Evolutionary conservation across 1,140 invertebrate genomes (phyloP).

Genomic region (Himalopsyche phryganea): DNA sequence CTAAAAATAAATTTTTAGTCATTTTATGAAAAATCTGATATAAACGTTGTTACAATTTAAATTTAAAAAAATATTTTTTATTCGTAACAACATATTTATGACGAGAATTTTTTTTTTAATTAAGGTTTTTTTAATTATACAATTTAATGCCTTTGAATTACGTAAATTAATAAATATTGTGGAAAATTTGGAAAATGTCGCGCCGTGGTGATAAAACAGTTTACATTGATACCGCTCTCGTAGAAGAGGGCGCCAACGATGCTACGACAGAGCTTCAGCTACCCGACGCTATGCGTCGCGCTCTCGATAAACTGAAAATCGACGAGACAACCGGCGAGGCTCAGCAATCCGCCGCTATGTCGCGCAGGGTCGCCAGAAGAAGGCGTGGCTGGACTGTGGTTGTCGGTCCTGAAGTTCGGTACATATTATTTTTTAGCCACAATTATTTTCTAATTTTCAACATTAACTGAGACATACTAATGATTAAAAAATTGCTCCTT

Average conservation of each 20-base stretch:
- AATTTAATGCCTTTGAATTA: too few relatives aligned
- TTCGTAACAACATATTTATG: too few relatives aligned
- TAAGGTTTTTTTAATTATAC: too few relatives aligned
- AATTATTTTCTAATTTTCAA: too few relatives aligned
- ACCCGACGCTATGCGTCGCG: conserved; percentile 21
- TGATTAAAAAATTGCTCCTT: too few relatives aligned
- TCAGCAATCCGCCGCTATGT: conserved; percentile 37
- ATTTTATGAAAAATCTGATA: too few relatives aligned
- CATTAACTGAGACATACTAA: too few relatives aligned
- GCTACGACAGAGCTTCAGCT: conserved; percentile 16
- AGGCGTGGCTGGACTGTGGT: conserved; percentile 63
- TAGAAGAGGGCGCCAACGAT: conserved; percentile 12
- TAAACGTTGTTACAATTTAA: too few relatives aligned
- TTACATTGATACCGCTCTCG: conserved; percentile 14
- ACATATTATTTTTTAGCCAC: conserved; percentile 21
- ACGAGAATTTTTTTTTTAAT: too few relatives aligned
- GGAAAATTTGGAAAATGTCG: conserved; percentile 21
- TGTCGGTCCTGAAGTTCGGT: conserved; percentile 60
- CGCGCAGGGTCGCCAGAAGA: conserved; percentile 49
- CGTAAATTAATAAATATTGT: too few relatives aligned
- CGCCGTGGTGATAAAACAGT: conserved; percentile 25
- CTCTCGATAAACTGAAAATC: conserved; percentile 33
- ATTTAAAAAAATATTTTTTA: too few relatives aligned
- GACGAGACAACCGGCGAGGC: conserved; percentile 46
- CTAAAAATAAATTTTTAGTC: too few relatives aligned